Conservation (phyloP, 2,113 vertebrate genomes). For the Oncorhynchus tshawytscha region DNA sequence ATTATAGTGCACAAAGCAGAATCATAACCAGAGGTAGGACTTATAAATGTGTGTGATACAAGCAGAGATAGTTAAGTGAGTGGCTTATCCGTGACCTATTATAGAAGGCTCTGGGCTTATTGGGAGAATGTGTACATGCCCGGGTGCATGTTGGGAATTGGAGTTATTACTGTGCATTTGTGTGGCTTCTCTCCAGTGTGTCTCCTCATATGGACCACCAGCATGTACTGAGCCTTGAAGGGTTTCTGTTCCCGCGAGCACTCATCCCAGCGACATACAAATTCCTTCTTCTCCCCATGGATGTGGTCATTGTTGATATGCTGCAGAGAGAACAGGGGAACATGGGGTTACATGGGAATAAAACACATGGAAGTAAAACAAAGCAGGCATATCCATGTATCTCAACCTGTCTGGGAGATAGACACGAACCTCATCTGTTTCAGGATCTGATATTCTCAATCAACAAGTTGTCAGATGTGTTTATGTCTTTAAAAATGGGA, state of each 20-base stretch:
- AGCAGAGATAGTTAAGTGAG: background rate
- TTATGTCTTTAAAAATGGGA: background rate
- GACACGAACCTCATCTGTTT: background rate
- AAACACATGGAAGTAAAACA: background rate
- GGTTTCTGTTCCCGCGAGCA: slow-evolving; percentile 96
- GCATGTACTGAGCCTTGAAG: slow-evolving; percentile 99
- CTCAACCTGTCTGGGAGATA: background rate
- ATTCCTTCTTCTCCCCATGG: slow-evolving; percentile 98
- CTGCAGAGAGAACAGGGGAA: slow-evolving; percentile 62
- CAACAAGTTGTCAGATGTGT: background rate
- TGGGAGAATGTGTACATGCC: background rate
- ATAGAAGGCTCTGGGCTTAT: too few species aligned
- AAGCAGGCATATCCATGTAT: background rate
- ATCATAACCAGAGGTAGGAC: background rate
- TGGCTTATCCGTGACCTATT: too few species aligned
- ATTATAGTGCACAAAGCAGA: background rate
- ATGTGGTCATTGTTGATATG: slow-evolving; percentile 99
- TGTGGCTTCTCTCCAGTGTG: slow-evolving; percentile 98
- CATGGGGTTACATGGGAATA: background rate
- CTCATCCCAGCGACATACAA: slow-evolving; percentile 97
- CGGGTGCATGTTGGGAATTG: background rate
- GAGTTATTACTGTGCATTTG: slow-evolving; percentile 90
- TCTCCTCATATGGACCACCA: slow-evolving; percentile 96
- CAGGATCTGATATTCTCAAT: background rate
- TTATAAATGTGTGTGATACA: background rate